phyloP scores from a whole-genome alignment of 2,888 invertebrate species.

The Luperina testacea region DNA sequence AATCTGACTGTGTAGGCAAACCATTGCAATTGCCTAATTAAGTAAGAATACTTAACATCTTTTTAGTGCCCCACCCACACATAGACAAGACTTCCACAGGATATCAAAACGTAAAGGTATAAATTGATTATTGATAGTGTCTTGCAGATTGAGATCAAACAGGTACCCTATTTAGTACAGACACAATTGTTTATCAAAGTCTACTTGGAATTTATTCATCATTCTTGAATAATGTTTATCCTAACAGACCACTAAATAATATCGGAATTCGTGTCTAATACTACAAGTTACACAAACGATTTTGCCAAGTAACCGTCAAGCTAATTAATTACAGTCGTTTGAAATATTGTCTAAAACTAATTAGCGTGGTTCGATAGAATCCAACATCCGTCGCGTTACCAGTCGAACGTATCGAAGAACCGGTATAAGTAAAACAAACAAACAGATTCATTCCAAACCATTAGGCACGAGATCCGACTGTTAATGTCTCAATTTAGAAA shows the following conservation, averaged over 20 bases:
- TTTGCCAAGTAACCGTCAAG: slow-evolving; percentile 52
- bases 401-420: slow-evolving; percentile 81
- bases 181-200: slow-evolving; percentile 46
- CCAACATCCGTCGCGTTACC: slow-evolving; percentile 74
- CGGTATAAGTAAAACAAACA: slow-evolving; percentile 88
- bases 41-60: not conserved
- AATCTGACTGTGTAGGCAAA: not conserved
- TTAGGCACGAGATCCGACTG: slow-evolving; percentile 90
- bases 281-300: slow-evolving; percentile 50
- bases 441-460: slow-evolving; percentile 90
- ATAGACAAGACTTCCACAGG: slow-evolving; percentile 8
- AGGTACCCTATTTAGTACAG: slow-evolving; percentile 22
- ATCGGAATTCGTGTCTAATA: slow-evolving; percentile 41
- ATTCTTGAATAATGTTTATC: slow-evolving; percentile 39
- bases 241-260: slow-evolving; percentile 39
- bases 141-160: slow-evolving; percentile 49
- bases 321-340: slow-evolving; percentile 63
- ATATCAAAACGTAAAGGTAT: slow-evolving; percentile 16
- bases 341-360: slow-evolving; percentile 71
- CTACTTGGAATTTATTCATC: slow-evolving; percentile 45
- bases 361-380: slow-evolving; percentile 75
- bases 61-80: not conserved
- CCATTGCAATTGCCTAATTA: not conserved
- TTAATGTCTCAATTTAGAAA: slow-evolving; percentile 90
- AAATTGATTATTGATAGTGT: slow-evolving; percentile 29